Evolutionary conservation across 2,888 invertebrate species (phyloP).

Genomic region (Euproctis similis): DNA sequence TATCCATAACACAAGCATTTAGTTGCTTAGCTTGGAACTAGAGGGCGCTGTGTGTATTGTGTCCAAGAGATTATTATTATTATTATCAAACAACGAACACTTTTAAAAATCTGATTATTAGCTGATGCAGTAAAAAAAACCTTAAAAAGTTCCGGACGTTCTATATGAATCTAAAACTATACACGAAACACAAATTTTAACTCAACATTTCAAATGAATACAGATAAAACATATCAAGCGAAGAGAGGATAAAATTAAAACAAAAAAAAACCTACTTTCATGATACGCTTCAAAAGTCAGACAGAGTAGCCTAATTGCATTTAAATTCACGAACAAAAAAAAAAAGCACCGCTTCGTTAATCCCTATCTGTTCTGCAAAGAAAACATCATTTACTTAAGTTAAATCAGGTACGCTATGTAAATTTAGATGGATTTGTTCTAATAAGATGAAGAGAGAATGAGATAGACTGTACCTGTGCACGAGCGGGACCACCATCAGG

Average conservation of each 20-base stretch:
- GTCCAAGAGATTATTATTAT: no score
- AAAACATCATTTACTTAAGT: conserved; percentile 66
- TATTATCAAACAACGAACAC: no score
- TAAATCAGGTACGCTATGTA: conserved; percentile 53
- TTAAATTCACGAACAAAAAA: conserved; percentile 67
- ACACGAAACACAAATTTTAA: no score
- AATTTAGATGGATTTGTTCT: conserved; percentile 44
- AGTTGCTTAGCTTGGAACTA: no score
- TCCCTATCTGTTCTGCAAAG: conserved; percentile 53
- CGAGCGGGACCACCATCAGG: conserved; percentile 75
- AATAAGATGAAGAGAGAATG: conserved; percentile 24
- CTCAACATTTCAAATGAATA: no score
- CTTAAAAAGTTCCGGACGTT: no score
- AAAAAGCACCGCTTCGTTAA: conserved; percentile 67
- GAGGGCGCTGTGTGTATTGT: no score
- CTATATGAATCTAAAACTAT: no score
- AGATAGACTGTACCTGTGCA: conserved; percentile 73
- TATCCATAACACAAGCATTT: no score
- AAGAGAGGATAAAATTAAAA: conserved; percentile 16
- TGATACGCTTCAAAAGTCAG: conserved; percentile 41
- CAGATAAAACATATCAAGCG: conserved; percentile 16
- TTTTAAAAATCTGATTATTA: no score
- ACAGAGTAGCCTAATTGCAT: conserved; percentile 61
- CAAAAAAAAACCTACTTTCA: conserved; percentile 32
- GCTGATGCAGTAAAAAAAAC: no score